Conservation (phyloP, 2,113 vertebrate genomes). For the Chamaetylas fuelleborni region DNA sequence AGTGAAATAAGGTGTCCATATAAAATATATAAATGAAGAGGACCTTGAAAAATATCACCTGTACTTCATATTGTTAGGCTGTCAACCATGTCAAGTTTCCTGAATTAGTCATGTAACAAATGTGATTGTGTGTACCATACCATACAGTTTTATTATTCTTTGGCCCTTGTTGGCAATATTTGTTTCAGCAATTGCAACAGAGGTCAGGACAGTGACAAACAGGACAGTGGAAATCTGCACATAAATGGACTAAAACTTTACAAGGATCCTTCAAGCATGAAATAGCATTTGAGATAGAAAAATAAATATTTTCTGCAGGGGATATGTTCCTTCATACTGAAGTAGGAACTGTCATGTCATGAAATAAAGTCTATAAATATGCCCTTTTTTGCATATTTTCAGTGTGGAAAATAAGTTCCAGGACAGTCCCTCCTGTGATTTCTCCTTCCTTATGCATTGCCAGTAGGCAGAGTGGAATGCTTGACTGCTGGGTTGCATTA, state of each 20-base stretch:
- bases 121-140: background rate
- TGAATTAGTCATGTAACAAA: slow-evolving; percentile 5
- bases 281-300: background rate
- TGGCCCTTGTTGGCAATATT: background rate
- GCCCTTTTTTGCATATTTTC: background rate
- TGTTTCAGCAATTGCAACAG: background rate
- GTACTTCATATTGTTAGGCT: background rate
- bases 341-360: background rate
- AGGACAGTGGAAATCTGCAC: slow-evolving; percentile 30
- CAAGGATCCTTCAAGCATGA: background rate
- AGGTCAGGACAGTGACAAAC: slow-evolving; percentile 23
- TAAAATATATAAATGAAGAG: background rate
- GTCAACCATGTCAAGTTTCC: background rate
- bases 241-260: slow-evolving; percentile 16
- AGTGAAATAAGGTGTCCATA: background rate
- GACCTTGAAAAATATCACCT: background rate
- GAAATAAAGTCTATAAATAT: slow-evolving; percentile 6
- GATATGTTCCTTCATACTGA: background rate
- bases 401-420: background rate
- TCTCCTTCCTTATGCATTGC: background rate
- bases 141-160: slow-evolving; percentile 1
- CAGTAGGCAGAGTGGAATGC: background rate
- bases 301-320: background rate
- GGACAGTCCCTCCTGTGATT: background rate
- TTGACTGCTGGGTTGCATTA: background rate